These are phyloP conservation scores for Neodiprion virginianus DNA, from an alignment of 1,140 invertebrate genomes.

Conservation along the genomic window DNA sequence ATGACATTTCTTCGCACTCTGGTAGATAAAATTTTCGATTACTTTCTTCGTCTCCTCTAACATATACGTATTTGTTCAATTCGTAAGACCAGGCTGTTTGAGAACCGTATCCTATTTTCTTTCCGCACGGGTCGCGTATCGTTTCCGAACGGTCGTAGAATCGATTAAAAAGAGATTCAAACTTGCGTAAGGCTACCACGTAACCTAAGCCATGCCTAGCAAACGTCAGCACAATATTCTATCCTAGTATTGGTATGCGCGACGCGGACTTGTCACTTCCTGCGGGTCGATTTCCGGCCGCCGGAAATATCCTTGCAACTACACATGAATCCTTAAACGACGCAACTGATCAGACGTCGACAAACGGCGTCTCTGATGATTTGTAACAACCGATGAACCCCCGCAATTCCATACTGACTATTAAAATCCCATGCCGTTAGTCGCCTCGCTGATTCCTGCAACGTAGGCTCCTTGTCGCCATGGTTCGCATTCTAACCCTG, in stretches of 20 bases:
- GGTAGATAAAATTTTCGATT: too few relatives aligned
- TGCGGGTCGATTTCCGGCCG: conserved; percentile 46
- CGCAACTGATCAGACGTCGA: conserved; percentile 17
- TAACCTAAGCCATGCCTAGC: conserved; percentile 26
- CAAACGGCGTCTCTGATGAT: not conserved
- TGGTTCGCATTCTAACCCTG: too few relatives aligned
- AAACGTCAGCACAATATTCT: not conserved
- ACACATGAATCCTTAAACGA: conserved; percentile 51
- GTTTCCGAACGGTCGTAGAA: conserved; percentile 1
- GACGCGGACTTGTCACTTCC: conserved; percentile 43
- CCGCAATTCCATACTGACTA: too few relatives aligned
- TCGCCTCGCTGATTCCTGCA: too few relatives aligned
- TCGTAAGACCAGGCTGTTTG: not conserved
- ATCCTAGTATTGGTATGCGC: conserved; percentile 41
- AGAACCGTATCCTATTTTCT: not conserved
- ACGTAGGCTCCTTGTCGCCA: too few relatives aligned
- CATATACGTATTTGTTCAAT: too few relatives aligned
- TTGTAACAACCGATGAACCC: too few relatives aligned
- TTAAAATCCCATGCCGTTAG: too few relatives aligned
- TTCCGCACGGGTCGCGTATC: not conserved
- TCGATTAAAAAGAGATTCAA: conserved; percentile 6
- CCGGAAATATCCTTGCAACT: conserved; percentile 55
- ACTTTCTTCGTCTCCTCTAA: too few relatives aligned
- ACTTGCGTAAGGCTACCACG: not conserved
- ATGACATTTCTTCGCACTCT: too few relatives aligned